phyloP scores from a whole-genome alignment of 2,797 vertebrate genomes.

The Bovichtus diacanthus region DNA sequence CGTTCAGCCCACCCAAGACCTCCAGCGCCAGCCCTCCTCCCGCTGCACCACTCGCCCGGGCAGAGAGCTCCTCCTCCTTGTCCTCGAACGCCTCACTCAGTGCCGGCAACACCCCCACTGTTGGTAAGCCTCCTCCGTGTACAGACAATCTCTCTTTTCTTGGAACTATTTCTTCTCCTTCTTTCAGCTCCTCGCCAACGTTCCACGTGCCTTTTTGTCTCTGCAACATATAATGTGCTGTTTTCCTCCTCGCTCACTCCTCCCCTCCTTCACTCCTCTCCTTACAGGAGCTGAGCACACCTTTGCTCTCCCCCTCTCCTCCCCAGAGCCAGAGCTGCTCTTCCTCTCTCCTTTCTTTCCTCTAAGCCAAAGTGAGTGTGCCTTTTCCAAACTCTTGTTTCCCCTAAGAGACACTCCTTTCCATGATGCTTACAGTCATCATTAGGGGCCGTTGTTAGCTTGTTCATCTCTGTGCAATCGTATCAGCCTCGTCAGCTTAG shows the following conservation, averaged over 20 bases:
- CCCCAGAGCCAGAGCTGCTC: conserved; percentile 73
- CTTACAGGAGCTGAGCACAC: conserved; percentile 67
- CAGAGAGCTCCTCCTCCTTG: conserved; percentile 97
- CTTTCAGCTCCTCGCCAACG: conserved; percentile 22
- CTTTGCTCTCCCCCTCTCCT: conserved; percentile 61
- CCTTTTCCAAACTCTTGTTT: conserved; percentile 20
- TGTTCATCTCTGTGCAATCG: conserved; percentile 30
- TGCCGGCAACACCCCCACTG: conserved; percentile 94
- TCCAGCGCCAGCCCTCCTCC: conserved; percentile 92
- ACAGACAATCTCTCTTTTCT: background rate
- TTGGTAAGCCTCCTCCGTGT: conserved; percentile 83
- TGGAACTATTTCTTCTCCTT: conserved; percentile 4
- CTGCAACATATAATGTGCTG: conserved; percentile 27
- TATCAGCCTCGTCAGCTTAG: conserved; percentile 17
- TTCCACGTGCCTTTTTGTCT: conserved; percentile 26
- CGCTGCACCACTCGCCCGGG: conserved; percentile 91
- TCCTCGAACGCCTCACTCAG: conserved; percentile 95
- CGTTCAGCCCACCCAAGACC: conserved; percentile 93
- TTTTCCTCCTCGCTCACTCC: conserved; percentile 9
- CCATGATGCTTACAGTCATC: conserved; percentile 5
- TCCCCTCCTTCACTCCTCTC: conserved; percentile 50
- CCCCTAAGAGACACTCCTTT: background rate
- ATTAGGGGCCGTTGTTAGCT: conserved; percentile 26
- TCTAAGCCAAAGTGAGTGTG: conserved; percentile 78
- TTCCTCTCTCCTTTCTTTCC: conserved; percentile 71